Percentiles rank a stretch among this genome's conserved stretches.
phyloP scores from a whole-genome alignment of 2,888 invertebrate species.

The Panopea generosa region DNA sequence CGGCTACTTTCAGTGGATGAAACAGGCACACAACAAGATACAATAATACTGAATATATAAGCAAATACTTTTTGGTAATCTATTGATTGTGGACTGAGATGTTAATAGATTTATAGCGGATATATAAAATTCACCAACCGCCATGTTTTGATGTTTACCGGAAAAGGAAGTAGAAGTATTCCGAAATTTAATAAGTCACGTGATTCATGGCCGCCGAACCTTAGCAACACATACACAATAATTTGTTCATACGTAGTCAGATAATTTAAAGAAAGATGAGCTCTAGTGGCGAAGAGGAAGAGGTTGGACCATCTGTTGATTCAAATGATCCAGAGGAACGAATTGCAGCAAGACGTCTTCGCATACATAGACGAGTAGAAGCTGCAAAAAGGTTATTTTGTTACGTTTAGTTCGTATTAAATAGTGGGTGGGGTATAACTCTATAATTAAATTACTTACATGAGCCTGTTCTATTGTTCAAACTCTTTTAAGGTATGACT shows the following conservation, averaged over 20 bases:
- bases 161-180: constrained; percentile 73
- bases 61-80: no score
- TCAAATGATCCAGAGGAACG: constrained; percentile 90
- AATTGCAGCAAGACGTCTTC: constrained; percentile 89
- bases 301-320: constrained; percentile 84
- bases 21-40: no score
- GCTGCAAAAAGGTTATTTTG: constrained; percentile 70
- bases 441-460: no score
- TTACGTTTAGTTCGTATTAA: neutral
- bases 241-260: neutral
- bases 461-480: neutral
- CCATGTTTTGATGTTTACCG: constrained; percentile 73
- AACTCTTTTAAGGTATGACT: no score
- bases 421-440: constrained; percentile 22
- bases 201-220: constrained; percentile 10
- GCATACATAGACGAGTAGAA: constrained; percentile 88
- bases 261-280: constrained; percentile 71
- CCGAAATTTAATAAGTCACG: neutral
- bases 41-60: no score
- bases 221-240: constrained; percentile 65
- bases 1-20: no score
- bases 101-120: constrained; percentile 11
- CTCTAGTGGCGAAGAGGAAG: constrained; percentile 83
- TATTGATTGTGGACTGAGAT: no score
- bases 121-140: constrained; percentile 67